These are phyloP conservation scores for Ahaetulla prasina DNA, from an alignment of 2,113 vertebrate species.

Conservation along the genomic window DNA sequence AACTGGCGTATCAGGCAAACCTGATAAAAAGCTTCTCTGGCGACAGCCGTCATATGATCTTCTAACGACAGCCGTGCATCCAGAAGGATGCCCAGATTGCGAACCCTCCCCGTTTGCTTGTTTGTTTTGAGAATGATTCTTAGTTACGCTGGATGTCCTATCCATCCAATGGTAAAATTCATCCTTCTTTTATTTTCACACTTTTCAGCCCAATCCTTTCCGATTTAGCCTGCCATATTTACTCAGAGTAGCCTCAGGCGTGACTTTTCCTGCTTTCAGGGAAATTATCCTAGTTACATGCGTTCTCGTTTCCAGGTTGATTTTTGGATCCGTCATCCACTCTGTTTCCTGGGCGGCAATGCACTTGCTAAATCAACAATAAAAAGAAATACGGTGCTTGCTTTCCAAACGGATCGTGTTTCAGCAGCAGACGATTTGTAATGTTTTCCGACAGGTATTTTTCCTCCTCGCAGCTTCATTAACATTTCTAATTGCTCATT, in stretches of 20 bases:
- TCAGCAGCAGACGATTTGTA: slow-evolving; percentile 17
- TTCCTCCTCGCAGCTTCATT: slow-evolving; percentile 33
- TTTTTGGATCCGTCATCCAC: background rate
- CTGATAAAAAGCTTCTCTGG: no score
- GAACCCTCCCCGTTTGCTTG: no score
- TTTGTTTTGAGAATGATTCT: no score
- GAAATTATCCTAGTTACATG: background rate
- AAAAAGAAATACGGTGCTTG: rapidly evolving
- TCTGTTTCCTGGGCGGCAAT: background rate
- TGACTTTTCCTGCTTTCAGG: background rate
- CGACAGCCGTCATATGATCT: no score
- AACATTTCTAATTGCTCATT: slow-evolving; percentile 41
- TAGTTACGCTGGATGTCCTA: no score
- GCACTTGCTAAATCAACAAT: background rate
- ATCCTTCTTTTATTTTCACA: background rate
- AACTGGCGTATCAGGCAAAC: no score
- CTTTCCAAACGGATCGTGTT: background rate
- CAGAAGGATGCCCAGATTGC: no score
- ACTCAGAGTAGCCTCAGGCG: background rate
- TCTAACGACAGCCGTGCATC: no score
- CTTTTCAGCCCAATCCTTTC: background rate
- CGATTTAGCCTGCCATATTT: background rate
- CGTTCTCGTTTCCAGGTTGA: background rate
- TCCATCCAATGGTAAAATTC: no score
- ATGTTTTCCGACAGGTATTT: slow-evolving; percentile 20